Conservation (phyloP, 1,140 invertebrate species). For the Trinorchestia longiramus region DNA sequence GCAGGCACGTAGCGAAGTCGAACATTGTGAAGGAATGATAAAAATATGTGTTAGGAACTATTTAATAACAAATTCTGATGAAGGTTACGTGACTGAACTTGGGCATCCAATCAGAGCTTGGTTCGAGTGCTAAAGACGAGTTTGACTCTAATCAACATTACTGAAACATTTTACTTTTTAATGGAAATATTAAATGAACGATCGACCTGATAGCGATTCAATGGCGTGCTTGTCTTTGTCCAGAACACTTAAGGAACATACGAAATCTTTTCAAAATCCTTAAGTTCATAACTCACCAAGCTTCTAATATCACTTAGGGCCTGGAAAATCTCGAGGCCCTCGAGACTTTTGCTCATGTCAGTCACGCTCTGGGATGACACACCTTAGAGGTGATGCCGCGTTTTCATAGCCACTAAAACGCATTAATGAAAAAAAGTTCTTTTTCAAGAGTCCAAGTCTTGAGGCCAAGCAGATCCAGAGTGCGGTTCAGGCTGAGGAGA, state of each 20-base stretch:
- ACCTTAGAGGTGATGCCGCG: neutral
- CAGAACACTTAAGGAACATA: neutral
- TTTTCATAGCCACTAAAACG: constrained; percentile 47
- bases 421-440: constrained; percentile 35
- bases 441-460: neutral
- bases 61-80: neutral
- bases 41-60: neutral
- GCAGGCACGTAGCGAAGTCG: neutral
- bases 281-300: neutral
- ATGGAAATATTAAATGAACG: neutral
- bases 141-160: neutral
- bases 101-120: neutral
- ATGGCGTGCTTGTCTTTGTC: neutral
- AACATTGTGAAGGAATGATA: neutral
- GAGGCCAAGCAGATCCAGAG: neutral
- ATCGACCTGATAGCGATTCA: neutral
- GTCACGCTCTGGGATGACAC: constrained; percentile 39
- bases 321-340: neutral
- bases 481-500: neutral
- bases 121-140: neutral
- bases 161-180: neutral
- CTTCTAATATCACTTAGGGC: constrained; percentile 27
- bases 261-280: neutral
- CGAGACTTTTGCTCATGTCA: constrained; percentile 23
- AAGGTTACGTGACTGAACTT: neutral